Conservation (phyloP, 2,113 vertebrate species). For the western clawed frog (Xenopus tropicalis) region DNA sequence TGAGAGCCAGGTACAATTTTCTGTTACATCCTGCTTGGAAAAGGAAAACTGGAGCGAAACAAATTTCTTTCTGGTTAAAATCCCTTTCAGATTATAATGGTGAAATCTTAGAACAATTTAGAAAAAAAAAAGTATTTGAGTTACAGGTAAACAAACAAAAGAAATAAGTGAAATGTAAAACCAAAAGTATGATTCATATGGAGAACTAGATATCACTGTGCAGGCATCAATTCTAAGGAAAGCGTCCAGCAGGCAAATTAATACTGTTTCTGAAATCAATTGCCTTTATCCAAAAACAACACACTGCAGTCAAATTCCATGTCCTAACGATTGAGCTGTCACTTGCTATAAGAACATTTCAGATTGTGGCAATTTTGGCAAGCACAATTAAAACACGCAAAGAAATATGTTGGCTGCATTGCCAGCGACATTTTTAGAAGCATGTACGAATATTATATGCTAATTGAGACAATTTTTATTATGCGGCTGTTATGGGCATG, state of each 20-base stretch:
- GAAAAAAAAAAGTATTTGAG: constrained; percentile 29
- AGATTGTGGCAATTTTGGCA: constrained; percentile 40
- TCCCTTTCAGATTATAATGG: constrained; percentile 33
- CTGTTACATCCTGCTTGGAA: constrained; percentile 10
- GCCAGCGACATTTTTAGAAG: constrained; percentile 26
- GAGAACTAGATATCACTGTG: constrained; percentile 26
- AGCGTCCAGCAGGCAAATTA: constrained; percentile 28
- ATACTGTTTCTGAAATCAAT: constrained; percentile 43
- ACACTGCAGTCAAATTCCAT: constrained; percentile 29
- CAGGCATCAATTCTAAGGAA: constrained; percentile 22
- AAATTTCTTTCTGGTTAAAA: constrained; percentile 27
- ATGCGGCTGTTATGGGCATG: constrained; percentile 14
- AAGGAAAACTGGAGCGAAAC: constrained; percentile 21
- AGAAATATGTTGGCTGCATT: constrained; percentile 38
- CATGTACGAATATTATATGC: constrained; percentile 31
- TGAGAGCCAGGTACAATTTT: constrained; percentile 10
- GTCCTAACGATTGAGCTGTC: constrained; percentile 40
- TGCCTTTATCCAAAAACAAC: constrained; percentile 38
- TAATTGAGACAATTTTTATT: constrained; percentile 22
- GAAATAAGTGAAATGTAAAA: constrained; percentile 39
- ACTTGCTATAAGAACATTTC: constrained; percentile 43
- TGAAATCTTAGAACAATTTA: constrained; percentile 34
- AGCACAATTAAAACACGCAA: constrained; percentile 29
- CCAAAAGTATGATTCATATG: constrained; percentile 33
- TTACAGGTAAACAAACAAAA: constrained; percentile 44